phyloP scores from a whole-genome alignment of 1,140 invertebrate species.

The Lanistes nyassanus region DNA sequence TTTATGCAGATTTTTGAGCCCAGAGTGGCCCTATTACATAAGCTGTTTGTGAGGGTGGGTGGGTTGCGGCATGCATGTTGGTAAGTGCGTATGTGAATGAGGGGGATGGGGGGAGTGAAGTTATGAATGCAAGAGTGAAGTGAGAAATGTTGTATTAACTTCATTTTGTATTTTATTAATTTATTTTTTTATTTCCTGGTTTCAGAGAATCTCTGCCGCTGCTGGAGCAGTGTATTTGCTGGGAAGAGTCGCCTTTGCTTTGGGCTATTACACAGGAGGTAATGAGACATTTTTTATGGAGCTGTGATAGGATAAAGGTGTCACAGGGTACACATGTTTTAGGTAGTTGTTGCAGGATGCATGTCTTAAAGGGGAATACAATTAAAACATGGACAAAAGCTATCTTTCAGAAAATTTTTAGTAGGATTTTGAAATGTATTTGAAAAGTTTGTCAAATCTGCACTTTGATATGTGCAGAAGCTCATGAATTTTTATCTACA shows the following conservation, averaged over 20 bases:
- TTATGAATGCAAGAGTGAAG: background rate
- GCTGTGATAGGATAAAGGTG: background rate
- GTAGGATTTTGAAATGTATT: too few relatives aligned
- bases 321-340: background rate
- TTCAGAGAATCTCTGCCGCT: conserved; percentile 35
- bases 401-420: too few relatives aligned
- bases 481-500: too few relatives aligned
- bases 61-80: too few relatives aligned
- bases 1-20: background rate
- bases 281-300: conserved; percentile 14
- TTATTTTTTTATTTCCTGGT: background rate
- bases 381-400: background rate
- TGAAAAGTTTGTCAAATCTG: too few relatives aligned
- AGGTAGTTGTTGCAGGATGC: background rate
- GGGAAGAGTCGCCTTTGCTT: conserved; percentile 64
- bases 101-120: too few relatives aligned
- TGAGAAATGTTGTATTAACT: too few relatives aligned
- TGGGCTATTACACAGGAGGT: conserved; percentile 69
- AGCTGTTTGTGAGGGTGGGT: background rate
- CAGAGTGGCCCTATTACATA: background rate
- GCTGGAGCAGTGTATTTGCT: conserved; percentile 61
- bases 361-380: background rate
- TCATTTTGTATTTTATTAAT: background rate
- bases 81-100: too few relatives aligned
- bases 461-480: too few relatives aligned